Evolutionary conservation across 2,113 vertebrate species (phyloP).

Genomic region (Oceanodroma tethys): DNA sequence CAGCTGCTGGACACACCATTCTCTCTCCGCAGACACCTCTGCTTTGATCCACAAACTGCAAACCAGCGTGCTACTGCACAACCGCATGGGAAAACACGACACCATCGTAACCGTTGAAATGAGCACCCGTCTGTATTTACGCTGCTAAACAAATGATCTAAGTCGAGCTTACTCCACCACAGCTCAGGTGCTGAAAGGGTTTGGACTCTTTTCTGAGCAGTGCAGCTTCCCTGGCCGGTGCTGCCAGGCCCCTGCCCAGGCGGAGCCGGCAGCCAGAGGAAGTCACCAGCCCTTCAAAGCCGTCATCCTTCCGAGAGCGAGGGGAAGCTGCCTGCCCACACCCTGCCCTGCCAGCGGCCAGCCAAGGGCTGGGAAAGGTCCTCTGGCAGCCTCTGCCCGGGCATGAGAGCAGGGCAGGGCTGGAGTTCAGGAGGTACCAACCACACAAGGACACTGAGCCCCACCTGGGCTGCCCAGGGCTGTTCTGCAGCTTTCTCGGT

Average conservation of each 20-base stretch:
- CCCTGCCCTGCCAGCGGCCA: neutral
- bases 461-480: neutral
- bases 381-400: neutral
- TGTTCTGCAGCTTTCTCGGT: neutral
- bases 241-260: neutral
- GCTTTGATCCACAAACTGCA: neutral
- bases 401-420: neutral
- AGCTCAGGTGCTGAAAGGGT: neutral
- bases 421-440: neutral
- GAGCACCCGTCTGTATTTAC: neutral
- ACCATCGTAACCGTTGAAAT: rapidly evolving
- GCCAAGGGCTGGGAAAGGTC: neutral
- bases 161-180: rapidly evolving
- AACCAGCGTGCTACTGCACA: neutral
- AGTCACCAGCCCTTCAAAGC: neutral
- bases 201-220: neutral
- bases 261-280: neutral
- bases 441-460: neutral
- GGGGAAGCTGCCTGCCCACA: neutral
- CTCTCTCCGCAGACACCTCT: neutral
- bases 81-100: neutral
- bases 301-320: rapidly evolving
- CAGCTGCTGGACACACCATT: rapidly evolving
- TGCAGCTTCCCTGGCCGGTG: neutral
- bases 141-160: neutral